Percentiles rank a stretch among this genome's conserved stretches.
These are phyloP conservation scores for Tragelaphus imberbis DNA, from an alignment of 2,113 vertebrate species.

Conservation along the genomic window DNA sequence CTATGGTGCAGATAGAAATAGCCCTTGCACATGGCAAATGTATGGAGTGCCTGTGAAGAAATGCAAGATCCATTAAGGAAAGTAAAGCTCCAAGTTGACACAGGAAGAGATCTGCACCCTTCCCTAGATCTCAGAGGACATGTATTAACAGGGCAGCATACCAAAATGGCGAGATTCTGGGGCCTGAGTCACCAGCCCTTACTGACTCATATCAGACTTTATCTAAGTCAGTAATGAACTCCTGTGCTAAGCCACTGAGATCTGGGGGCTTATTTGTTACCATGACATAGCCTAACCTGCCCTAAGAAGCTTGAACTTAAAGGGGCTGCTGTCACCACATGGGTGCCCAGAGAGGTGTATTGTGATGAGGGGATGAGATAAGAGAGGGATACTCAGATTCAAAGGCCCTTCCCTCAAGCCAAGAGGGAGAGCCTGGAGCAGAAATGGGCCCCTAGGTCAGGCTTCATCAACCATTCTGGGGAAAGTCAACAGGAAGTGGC, in stretches of 20 bases:
- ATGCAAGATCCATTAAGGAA: neutral
- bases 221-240: neutral
- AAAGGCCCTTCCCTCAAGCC: neutral
- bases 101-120: neutral
- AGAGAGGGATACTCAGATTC: neutral
- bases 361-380: neutral
- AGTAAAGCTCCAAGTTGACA: neutral
- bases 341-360: neutral
- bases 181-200: neutral
- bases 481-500: neutral
- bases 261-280: neutral
- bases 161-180: neutral
- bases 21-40: neutral
- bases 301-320: neutral
- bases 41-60: neutral
- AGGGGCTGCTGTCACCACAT: accelerated
- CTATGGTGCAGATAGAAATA: neutral
- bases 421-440: neutral
- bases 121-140: neutral
- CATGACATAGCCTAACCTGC: neutral
- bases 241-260: neutral
- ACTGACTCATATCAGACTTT: neutral
- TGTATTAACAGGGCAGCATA: neutral
- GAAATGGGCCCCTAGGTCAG: neutral
- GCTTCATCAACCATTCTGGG: neutral